Evolutionary conservation across 2,113 vertebrate species (phyloP), one percentile per base, ranked within the genome.

Genomic region (Calonectris borealis): DNA sequence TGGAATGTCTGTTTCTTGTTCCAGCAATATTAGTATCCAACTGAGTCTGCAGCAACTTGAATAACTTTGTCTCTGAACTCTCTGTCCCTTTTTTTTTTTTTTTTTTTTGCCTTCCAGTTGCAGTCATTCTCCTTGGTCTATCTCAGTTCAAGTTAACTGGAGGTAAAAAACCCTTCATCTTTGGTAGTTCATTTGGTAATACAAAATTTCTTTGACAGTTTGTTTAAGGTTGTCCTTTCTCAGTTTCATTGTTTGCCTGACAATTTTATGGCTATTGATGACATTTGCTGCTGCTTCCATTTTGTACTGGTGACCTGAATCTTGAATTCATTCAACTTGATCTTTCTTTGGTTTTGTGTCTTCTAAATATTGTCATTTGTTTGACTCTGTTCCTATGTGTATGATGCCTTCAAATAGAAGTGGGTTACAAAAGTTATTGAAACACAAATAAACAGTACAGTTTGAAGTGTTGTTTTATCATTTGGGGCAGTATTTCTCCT

Each of bases 201-300:
- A 75, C 0, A 1, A 71, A 86, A 86, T 80, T 38, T 78, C 31
- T 79, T 73, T 76, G 61, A 54, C 61, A 66, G 36, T 40, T 78
- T 54, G 7, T 81, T 75, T 93, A 72, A 77, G 34, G 36, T 48
- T 6, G 0, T 57, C 46, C n/a, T 76, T 94, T 83, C 42, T 84
- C 40, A 71, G 58, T 88, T 94, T 76, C n/a, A 29, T 48, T 80
- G 25, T 88, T 90, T 85, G 58, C 38, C 66, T 72, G 71, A 60
- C 13, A 24, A 2, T 57, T 55, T 51, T 83, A 77, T 86, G 42
- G 32, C 72, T 71, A 26, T 42, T 42, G 57, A n/a, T 93, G 64
- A 49, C 34, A 42, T 44, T 88, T 83, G 17, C n/a, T 90, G 66
- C 75, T 92, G 52, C 85, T 86, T 88, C 44, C 17, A 46, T 44